Conservation (phyloP, 2,888 invertebrate species). For the Pharmacophagus antenor region DNA sequence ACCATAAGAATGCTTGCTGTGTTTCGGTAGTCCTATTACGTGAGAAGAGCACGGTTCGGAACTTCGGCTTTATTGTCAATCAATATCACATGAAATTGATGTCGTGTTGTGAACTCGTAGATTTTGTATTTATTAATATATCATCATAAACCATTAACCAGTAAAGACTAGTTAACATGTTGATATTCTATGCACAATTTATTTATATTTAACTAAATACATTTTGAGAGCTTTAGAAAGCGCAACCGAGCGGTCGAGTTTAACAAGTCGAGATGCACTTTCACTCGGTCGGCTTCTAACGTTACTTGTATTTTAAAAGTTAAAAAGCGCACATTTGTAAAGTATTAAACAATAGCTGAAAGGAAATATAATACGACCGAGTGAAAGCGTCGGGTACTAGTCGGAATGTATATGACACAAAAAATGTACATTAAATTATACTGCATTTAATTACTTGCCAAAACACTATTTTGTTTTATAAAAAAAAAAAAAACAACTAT, state of each 20-base stretch:
- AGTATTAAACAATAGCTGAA: background rate
- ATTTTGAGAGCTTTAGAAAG: conserved; percentile 22
- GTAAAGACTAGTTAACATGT: background rate
- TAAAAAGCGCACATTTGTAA: background rate
- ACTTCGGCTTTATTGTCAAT: no score
- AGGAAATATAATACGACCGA: background rate
- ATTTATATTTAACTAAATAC: background rate
- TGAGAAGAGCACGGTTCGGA: no score
- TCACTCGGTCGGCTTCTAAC: conserved; percentile 18
- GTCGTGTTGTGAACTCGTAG: no score
- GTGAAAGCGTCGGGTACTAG: conserved; percentile 1
- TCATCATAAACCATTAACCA: no score
- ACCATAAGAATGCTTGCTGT: no score
- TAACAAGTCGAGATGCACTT: conserved; percentile 15
- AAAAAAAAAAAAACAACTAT: background rate
- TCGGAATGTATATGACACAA: no score
- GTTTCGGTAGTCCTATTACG: no score
- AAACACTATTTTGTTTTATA: background rate
- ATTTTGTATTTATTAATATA: no score
- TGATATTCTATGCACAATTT: background rate
- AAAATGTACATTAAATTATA: background rate
- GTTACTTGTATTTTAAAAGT: background rate
- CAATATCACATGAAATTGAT: no score
- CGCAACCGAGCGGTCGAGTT: conserved; percentile 11
- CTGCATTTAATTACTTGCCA: background rate